Conservation (phyloP, 2,888 invertebrate species). For the Ophion costatus region DNA sequence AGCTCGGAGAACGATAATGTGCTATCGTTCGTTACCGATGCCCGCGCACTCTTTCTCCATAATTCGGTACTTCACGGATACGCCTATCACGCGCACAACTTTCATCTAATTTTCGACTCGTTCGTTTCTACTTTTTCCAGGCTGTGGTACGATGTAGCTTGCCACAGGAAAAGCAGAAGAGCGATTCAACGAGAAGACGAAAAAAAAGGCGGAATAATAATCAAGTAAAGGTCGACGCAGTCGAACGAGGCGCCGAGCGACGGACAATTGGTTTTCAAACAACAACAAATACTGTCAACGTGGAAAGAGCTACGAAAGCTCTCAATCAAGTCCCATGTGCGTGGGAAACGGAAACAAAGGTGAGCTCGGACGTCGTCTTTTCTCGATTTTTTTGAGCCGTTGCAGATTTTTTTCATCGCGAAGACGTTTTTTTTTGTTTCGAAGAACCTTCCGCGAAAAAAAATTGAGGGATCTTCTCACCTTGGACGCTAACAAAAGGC, state of each 20-base stretch:
- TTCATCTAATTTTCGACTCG: slow-evolving; percentile 9
- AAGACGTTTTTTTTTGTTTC: too few relatives aligned
- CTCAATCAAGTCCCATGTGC: slow-evolving; percentile 62
- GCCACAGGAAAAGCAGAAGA: slow-evolving; percentile 65
- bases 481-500: too few relatives aligned
- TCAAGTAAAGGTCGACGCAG: background rate
- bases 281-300: slow-evolving; percentile 22
- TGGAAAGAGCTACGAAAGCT: slow-evolving; percentile 43
- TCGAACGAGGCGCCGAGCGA: slow-evolving; percentile 38
- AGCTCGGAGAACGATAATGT: slow-evolving; percentile 31
- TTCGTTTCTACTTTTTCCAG: slow-evolving; percentile 45
- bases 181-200: background rate
- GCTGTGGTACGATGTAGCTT: slow-evolving; percentile 72
- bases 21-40: slow-evolving; percentile 55
- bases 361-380: background rate
- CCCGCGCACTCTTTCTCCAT: slow-evolving; percentile 17
- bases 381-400: background rate
- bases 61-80: slow-evolving; percentile 1
- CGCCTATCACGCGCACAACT: background rate
- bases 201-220: slow-evolving; percentile 9
- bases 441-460: too few relatives aligned
- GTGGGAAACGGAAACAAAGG: slow-evolving; percentile 63
- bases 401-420: too few relatives aligned
- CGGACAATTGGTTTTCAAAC: slow-evolving; percentile 26
- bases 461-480: too few relatives aligned